phyloP scores from a whole-genome alignment of 1,140 invertebrate genomes.

The Fragariocoptes setiger region DNA sequence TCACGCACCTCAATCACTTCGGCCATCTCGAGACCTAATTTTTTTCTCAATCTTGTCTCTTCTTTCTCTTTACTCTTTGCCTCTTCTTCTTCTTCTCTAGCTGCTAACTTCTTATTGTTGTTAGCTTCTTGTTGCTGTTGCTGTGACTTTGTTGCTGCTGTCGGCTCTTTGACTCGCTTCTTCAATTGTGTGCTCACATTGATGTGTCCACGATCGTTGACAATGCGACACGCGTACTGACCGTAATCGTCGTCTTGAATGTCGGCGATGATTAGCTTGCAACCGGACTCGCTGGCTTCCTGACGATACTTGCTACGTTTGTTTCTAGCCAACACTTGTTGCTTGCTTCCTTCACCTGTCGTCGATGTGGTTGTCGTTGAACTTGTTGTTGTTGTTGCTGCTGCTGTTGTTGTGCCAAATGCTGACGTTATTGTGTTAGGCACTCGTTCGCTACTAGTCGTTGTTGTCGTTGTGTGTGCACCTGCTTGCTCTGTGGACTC shows the following conservation, averaged over 20 bases:
- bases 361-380: background rate
- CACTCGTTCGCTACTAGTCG: background rate
- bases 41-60: no score
- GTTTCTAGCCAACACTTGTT: background rate
- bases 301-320: background rate
- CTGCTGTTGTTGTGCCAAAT: no score
- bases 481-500: background rate
- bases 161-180: no score
- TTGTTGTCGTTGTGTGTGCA: background rate
- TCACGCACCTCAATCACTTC: background rate
- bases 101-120: background rate
- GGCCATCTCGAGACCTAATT: no score
- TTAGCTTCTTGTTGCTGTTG: background rate
- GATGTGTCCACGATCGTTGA: background rate
- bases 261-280: background rate
- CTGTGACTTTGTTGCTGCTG: no score
- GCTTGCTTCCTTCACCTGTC: background rate
- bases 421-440: no score
- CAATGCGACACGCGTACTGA: background rate
- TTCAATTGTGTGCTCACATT: background rate
- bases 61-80: no score
- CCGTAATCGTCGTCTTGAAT: background rate
- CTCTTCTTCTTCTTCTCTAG: background rate
- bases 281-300: background rate
- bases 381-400: background rate